Evolutionary conservation across 1,140 invertebrate species (phyloP).

Genomic region (Potamilus streckersoni): DNA sequence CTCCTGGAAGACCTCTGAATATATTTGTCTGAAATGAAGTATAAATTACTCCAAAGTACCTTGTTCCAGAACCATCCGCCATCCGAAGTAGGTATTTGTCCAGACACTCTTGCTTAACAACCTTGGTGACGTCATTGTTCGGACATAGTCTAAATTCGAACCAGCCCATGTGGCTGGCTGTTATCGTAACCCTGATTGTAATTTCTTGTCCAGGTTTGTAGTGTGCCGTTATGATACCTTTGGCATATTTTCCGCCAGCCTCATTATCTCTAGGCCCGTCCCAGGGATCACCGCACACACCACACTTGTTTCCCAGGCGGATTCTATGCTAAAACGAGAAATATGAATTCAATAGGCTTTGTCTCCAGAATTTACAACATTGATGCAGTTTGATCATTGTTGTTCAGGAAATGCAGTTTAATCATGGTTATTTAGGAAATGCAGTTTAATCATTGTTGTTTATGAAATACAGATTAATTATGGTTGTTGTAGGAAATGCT

Average conservation of each 20-base stretch:
- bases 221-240: conserved; percentile 58
- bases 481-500: no score
- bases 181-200: conserved; percentile 78
- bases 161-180: conserved; percentile 55
- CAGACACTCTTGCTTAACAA: conserved; percentile 44
- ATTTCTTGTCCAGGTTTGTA: conserved; percentile 73
- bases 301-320: conserved; percentile 81
- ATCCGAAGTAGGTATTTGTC: conserved; percentile 38
- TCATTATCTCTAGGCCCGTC: conserved; percentile 85
- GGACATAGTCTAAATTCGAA: conserved; percentile 67
- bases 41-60: background rate
- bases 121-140: conserved; percentile 65
- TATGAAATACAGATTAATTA: no score
- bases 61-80: conserved; percentile 25
- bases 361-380: no score
- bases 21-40: no score
- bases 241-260: conserved; percentile 84
- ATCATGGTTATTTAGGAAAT: no score
- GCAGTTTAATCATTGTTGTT: no score
- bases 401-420: no score
- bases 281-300: conserved; percentile 89
- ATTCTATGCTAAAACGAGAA: conserved; percentile 8
- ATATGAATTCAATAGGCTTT: background rate
- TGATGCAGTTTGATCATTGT: no score
- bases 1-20: no score